These are phyloP conservation scores for Frankliniella fusca DNA, from an alignment of 2,888 invertebrate species.

Conservation along the genomic window DNA sequence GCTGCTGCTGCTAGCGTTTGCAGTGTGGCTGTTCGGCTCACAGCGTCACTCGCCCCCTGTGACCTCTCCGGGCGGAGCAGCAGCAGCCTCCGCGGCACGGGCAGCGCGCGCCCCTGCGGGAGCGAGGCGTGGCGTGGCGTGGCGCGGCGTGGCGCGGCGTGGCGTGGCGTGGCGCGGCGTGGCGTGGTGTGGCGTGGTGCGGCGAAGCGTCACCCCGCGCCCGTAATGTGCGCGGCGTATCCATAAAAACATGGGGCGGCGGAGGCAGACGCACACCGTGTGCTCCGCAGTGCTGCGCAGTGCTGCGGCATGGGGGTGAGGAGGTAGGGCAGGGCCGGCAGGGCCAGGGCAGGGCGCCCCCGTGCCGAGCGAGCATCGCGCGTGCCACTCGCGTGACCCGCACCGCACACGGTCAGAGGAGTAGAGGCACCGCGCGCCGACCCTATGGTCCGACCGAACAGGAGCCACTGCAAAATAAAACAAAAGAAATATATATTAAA, in stretches of 20 bases:
- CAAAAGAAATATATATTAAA: no score
- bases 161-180: no score
- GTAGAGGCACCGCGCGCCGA: no score
- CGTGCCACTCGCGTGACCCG: conserved; percentile 17
- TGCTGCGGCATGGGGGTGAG: neutral
- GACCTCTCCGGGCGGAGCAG: no score
- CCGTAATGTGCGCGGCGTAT: neutral
- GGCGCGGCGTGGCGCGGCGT: no score
- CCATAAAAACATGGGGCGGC: neutral
- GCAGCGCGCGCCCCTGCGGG: no score
- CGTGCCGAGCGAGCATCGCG: neutral
- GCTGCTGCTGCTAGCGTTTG: no score
- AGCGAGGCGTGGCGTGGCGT: neutral
- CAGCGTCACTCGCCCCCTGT: no score
- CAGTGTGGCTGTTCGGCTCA: no score
- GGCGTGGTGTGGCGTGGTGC: neutral
- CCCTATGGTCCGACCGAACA: neutral
- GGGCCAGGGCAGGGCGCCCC: neutral
- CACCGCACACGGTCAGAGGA: neutral
- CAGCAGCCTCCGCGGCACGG: no score
- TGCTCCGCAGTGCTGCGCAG: no score
- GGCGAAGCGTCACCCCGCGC: neutral
- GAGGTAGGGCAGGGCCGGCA: neutral
- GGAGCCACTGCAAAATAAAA: neutral
- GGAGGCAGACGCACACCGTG: neutral